phyloP scores from a whole-genome alignment of 1,140 invertebrate species.

The Temnothorax nylanderi region DNA sequence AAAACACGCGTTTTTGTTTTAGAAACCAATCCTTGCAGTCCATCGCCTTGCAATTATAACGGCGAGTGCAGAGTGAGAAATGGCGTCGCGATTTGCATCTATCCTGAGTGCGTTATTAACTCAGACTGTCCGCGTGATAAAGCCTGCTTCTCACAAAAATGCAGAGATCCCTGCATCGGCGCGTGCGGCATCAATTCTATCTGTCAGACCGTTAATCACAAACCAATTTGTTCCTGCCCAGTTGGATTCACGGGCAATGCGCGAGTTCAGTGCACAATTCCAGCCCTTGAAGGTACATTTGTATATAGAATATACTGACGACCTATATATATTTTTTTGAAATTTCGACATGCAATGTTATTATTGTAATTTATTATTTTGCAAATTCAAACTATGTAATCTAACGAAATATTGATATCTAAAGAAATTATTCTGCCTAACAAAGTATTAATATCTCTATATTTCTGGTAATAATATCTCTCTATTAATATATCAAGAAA shows the following conservation, averaged over 20 bases:
- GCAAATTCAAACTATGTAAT: neutral
- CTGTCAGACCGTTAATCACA: slow-evolving; percentile 93
- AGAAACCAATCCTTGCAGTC: slow-evolving; percentile 91
- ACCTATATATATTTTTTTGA: slow-evolving; percentile 3
- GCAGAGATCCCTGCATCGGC: slow-evolving; percentile 92
- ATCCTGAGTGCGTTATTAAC: slow-evolving; percentile 95
- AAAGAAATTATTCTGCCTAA: neutral
- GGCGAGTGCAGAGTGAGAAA: slow-evolving; percentile 92
- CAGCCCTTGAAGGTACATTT: slow-evolving; percentile 74
- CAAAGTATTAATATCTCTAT: neutral
- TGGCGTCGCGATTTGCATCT: slow-evolving; percentile 90
- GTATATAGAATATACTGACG: neutral
- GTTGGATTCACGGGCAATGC: slow-evolving; percentile 92
- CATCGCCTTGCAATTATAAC: slow-evolving; percentile 92
- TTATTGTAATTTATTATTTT: neutral
- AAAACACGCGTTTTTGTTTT: slow-evolving; percentile 45
- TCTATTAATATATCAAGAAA: neutral
- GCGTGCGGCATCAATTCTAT: slow-evolving; percentile 94
- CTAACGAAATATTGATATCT: neutral
- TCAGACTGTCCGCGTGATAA: slow-evolving; percentile 93
- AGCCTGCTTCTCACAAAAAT: slow-evolving; percentile 93
- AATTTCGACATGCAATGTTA: neutral
- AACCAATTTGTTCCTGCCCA: slow-evolving; percentile 93
- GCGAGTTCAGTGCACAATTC: slow-evolving; percentile 89
- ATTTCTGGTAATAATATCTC: too few relatives aligned